phyloP scores from a whole-genome alignment of 23 tunicate species.

The Trididemnum clinides region DNA sequence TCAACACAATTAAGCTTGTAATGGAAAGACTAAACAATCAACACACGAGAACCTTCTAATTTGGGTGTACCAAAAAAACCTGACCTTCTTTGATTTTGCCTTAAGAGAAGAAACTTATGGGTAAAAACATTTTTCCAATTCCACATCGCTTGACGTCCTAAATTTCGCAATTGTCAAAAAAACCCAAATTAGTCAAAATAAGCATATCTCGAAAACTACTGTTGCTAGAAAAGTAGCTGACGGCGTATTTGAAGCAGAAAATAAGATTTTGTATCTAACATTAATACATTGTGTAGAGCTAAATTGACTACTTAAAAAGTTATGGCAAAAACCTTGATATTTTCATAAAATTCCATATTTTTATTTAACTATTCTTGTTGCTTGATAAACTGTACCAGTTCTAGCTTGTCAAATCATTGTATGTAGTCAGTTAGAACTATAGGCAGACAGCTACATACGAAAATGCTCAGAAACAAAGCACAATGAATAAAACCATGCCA shows the following conservation, averaged over 20 bases:
- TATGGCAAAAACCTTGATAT: background rate
- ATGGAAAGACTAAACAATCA: no score
- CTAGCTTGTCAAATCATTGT: no score
- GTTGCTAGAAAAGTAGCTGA: constrained; percentile 1
- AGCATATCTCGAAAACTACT: constrained; percentile 3
- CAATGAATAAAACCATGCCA: no score
- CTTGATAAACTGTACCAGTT: no score
- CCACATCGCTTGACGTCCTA: background rate
- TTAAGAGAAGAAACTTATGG: background rate
- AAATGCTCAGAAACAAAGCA: no score
- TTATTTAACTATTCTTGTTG: no score
- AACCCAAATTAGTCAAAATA: background rate
- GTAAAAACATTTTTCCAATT: constrained; percentile 14
- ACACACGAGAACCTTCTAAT: no score
- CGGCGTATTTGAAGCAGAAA: background rate
- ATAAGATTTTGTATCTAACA: background rate
- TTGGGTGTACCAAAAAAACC: constrained; percentile 22
- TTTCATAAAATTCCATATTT: no score
- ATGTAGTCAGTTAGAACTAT: no score
- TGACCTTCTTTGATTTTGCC: constrained; percentile 3
- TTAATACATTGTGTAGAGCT: background rate
- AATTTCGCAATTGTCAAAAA: background rate
- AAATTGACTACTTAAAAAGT: background rate
- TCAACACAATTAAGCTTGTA: no score
- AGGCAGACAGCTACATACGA: no score